These are phyloP conservation scores for Eueides isabella DNA, from an alignment of 1,140 invertebrate species.

Conservation along the genomic window DNA sequence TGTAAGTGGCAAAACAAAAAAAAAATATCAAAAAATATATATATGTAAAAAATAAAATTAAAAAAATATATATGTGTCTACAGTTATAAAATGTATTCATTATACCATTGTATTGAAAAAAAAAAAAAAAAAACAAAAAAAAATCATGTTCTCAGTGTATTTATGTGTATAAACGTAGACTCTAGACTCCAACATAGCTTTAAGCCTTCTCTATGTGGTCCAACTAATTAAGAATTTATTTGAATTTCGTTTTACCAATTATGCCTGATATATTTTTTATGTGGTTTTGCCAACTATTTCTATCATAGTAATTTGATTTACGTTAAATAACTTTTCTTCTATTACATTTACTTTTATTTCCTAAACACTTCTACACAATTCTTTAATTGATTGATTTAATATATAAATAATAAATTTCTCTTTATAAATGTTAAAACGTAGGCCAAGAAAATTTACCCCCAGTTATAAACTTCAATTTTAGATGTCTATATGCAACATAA, in stretches of 20 bases:
- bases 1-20: conserved; percentile 25
- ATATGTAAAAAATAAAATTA: no score
- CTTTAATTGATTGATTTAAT: neutral
- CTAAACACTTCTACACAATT: neutral
- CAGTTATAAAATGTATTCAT: conserved; percentile 16
- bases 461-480: conserved; percentile 27
- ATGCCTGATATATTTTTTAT: conserved; percentile 13
- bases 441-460: neutral
- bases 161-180: conserved; percentile 20
- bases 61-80: conserved; percentile 22
- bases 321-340: neutral
- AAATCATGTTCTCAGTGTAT: conserved; percentile 26
- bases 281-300: conserved; percentile 6
- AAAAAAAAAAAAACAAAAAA: conserved; percentile 32
- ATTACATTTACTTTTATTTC: neutral
- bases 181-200: conserved; percentile 31
- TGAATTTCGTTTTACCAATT: conserved; percentile 22
- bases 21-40: conserved; percentile 29
- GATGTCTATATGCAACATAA: conserved; percentile 37
- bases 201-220: conserved; percentile 55
- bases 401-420: neutral
- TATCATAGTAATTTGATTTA: conserved; percentile 5
- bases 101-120: conserved; percentile 21
- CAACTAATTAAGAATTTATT: conserved; percentile 53
- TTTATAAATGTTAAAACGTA: neutral